Evolutionary conservation across 2,113 vertebrate genomes (phyloP).

Genomic region (Gobiocypris rarus): DNA sequence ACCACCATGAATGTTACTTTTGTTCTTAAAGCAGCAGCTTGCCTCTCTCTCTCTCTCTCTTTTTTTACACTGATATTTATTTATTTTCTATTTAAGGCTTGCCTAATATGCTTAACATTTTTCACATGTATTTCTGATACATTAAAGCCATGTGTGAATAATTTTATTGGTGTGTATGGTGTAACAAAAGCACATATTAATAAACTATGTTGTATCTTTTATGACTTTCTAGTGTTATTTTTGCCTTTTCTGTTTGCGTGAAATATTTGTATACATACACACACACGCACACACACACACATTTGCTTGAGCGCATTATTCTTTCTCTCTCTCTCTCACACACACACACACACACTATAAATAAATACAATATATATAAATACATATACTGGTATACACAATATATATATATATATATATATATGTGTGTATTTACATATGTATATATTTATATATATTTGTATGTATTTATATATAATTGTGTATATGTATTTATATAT

Average conservation of each 20-base stretch:
- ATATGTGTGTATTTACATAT: no score
- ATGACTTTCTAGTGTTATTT: not conserved
- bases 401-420: no score
- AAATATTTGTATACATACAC: no score
- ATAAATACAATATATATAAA: no score
- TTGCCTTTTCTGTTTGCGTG: not conserved
- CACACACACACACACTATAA: no score
- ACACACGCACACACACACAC: no score
- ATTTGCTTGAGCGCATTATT: no score
- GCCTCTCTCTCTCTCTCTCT: not conserved
- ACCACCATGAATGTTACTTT: constrained; percentile 37
- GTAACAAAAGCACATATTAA: constrained; percentile 49
- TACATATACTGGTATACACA: no score
- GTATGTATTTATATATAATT: no score
- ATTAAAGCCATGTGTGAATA: constrained; percentile 8
- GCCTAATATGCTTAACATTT: not conserved
- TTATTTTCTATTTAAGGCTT: constrained; percentile 33
- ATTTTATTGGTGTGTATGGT: not conserved
- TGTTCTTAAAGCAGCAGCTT: constrained; percentile 13
- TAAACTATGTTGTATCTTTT: constrained; percentile 35
- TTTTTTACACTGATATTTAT: constrained; percentile 46
- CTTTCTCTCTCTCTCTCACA: no score
- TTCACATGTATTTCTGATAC: constrained; percentile 27
- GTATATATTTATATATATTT: no score
- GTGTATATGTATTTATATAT: no score